Evolutionary conservation across 2,113 vertebrate species (phyloP).

Genomic region (Mus spicilegus): DNA sequence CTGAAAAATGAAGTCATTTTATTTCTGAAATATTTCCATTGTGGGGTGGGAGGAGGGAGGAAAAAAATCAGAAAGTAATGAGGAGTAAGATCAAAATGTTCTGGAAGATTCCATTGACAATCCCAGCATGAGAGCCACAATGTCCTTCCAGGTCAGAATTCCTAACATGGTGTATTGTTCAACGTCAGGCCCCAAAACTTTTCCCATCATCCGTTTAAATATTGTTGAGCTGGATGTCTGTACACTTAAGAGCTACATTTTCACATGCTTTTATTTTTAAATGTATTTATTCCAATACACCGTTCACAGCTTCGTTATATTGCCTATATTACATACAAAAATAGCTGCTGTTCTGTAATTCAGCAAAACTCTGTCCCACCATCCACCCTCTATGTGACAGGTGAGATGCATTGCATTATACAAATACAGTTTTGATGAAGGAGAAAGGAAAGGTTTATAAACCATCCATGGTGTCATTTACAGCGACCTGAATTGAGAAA

Average conservation of each 20-base stretch:
- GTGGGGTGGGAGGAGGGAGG: background rate
- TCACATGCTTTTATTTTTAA: constrained; percentile 68
- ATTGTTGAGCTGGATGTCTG: constrained; percentile 77
- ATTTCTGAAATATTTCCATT: constrained; percentile 81
- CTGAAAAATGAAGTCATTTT: constrained; percentile 81
- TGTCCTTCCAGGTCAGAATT: constrained; percentile 67
- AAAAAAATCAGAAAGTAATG: constrained; percentile 68
- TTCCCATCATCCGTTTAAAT: constrained; percentile 75
- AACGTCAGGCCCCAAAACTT: constrained; percentile 70
- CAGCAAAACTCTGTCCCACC: constrained; percentile 27
- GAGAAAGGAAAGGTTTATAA: background rate
- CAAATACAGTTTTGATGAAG: background rate
- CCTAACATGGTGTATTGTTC: constrained; percentile 75
- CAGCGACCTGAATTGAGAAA: background rate
- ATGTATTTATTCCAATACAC: constrained; percentile 80
- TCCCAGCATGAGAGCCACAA: constrained; percentile 73
- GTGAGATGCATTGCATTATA: constrained; percentile 1
- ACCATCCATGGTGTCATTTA: background rate
- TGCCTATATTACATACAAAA: constrained; percentile 80
- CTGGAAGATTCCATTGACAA: constrained; percentile 78
- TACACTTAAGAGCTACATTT: constrained; percentile 79
- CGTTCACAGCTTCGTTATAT: constrained; percentile 68
- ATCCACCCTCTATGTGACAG: constrained; percentile 23
- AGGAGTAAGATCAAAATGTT: constrained; percentile 77
- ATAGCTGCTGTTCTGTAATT: constrained; percentile 72